A percentile compares a stretch with the other conserved stretches of the same genome.
Conservation (phyloP, 2,113 vertebrate genomes). For the Siniperca knerii region DNA sequence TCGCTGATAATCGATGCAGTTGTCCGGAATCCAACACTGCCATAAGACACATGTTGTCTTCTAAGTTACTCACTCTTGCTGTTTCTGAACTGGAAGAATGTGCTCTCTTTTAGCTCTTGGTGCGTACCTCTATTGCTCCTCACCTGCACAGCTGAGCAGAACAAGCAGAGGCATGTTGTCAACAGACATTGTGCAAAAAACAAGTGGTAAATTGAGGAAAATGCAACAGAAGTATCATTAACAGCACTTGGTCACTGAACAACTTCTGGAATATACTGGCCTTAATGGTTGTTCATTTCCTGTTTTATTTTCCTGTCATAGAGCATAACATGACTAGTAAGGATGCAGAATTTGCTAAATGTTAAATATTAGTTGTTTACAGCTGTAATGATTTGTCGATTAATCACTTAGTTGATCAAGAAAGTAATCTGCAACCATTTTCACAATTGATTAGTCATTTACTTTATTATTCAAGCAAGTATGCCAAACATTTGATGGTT, state of each 20-base stretch:
- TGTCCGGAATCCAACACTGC: background rate
- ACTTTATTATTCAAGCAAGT: too few relatives aligned
- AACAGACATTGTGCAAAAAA: background rate
- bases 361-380: too few relatives aligned
- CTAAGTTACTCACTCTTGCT: background rate
- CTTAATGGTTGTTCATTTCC: background rate
- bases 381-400: too few relatives aligned
- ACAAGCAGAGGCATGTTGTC: constrained; percentile 16
- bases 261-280: background rate
- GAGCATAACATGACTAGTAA: background rate
- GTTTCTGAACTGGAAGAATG: background rate
- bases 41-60: background rate
- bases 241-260: background rate
- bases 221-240: background rate
- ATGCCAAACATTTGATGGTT: too few relatives aligned
- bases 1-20: background rate
- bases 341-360: background rate
- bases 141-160: constrained; percentile 3
- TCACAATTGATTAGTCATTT: too few relatives aligned
- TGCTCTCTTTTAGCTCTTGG: background rate
- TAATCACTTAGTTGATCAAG: too few relatives aligned
- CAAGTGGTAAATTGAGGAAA: background rate
- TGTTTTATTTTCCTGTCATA: background rate
- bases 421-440: too few relatives aligned
- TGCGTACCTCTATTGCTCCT: background rate